These are phyloP conservation scores for Armadillidium nasatum DNA, from an alignment of 1,140 invertebrate genomes.

Conservation along the genomic window DNA sequence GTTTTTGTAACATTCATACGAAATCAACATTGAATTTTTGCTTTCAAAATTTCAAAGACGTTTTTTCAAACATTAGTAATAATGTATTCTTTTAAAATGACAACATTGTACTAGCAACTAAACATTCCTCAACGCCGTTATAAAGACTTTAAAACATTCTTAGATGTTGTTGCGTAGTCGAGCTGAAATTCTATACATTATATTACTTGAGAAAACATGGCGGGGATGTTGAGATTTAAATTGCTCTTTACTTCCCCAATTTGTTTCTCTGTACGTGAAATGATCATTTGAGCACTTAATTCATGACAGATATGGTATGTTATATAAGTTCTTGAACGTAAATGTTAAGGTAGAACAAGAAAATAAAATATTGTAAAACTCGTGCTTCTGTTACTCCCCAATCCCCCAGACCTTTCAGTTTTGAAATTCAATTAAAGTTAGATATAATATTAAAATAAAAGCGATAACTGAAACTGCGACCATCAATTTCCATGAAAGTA, in stretches of 20 bases:
- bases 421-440: no score
- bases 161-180: neutral
- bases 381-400: no score
- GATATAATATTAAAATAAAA: no score
- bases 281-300: neutral
- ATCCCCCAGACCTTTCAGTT: no score
- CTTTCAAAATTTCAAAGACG: neutral
- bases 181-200: neutral
- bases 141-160: neutral
- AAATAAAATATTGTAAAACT: no score
- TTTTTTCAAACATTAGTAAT: neutral
- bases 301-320: neutral
- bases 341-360: no score
- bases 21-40: neutral
- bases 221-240: neutral
- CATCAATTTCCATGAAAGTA: no score
- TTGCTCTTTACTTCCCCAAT: neutral
- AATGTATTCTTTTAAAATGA: neutral
- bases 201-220: neutral
- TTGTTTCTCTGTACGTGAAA: neutral
- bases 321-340: neutral
- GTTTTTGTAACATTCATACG: no score
- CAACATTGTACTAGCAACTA: neutral
- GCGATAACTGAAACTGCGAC: no score
- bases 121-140: neutral